Percentiles rank a stretch among this genome's conserved stretches.
These are phyloP conservation scores for Lanius ludovicianus DNA, from an alignment of 2,113 vertebrate species.

Conservation along the genomic window DNA sequence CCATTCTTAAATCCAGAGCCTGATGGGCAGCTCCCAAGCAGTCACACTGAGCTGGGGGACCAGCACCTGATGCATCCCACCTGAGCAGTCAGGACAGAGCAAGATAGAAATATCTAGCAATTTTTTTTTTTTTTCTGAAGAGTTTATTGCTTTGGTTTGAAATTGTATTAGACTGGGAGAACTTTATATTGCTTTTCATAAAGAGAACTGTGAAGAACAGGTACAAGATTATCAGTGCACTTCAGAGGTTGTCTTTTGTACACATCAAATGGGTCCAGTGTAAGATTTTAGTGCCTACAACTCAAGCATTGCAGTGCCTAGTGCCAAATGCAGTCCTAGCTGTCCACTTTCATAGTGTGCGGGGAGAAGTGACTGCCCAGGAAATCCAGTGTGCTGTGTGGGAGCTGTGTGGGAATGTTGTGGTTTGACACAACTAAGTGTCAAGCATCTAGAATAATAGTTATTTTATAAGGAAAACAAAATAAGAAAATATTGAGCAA, in stretches of 20 bases:
- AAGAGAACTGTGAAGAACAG: neutral
- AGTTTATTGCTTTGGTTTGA: neutral
- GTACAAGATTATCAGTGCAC: neutral
- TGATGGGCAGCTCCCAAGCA: neutral
- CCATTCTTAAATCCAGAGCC: neutral
- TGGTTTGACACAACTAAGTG: too few relatives aligned
- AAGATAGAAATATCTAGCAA: neutral
- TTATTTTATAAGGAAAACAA: too few relatives aligned
- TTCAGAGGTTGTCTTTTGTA: neutral
- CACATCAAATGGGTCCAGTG: rapidly evolving
- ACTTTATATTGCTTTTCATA: neutral
- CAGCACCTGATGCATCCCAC: neutral
- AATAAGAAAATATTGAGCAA: too few relatives aligned
- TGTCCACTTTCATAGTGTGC: neutral
- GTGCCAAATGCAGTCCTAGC: neutral
- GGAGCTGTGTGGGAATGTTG: neutral
- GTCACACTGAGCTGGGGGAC: neutral
- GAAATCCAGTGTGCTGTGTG: neutral
- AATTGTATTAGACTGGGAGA: neutral
- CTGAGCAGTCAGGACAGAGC: neutral
- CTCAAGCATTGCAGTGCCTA: neutral
- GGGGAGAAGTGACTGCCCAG: neutral
- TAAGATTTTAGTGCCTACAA: neutral
- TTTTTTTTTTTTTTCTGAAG: neutral
- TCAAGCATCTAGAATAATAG: too few relatives aligned